Base-by-base conservation (phyloP, 2,797 vertebrate genomes). In the Ammospiza maritima region DNA sequence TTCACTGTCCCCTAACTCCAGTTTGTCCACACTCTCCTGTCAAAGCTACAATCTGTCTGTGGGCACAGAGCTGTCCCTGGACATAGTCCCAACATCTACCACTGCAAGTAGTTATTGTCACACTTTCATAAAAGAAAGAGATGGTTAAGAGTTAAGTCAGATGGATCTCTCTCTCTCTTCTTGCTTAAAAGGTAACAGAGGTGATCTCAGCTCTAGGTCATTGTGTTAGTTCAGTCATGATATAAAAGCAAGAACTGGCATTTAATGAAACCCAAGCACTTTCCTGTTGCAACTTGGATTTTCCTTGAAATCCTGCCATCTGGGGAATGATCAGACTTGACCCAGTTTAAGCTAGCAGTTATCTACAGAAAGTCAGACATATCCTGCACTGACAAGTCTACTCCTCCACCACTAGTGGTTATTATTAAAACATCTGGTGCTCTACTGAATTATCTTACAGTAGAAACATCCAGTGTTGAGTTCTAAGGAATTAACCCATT, bases 221-320 rank as follows among this genome's bases (percentile, higher is more conserved):
- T 1, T 57, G 57, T 44, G 44, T 54, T n/a, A 54, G 29, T 27
- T 86, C 73, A 73, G 48, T 25, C 84, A 82, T 2, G 17, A 88
- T 32, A 38, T n/a, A 83, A 83, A 94, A 77, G 44, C 56, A 80
- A 56, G 47, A 77, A 27, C 15, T 2, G 53, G 38, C 22, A 22
- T 67, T 83, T 77, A 60, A 60, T 45, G 32, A 93, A 91, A 79
- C 16, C 29, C 64, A 76, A 91, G 58, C 53, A 71, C 23, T 65
- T 78, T 54, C 85, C 54, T 88, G 79, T 66, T 88, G 44, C 62
- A 78, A 75, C 89, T 38, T 72, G 76, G 73, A 83, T 84, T 89
- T 81, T 78, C 58, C 94, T 81, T 92, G 88, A 95, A 94, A 88
- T 21, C 29, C 14, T 88, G 76, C 82, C 85, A 92, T 45, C 18